phyloP scores from a whole-genome alignment of 1,140 invertebrate species.

The Drosophila bipectinata region DNA sequence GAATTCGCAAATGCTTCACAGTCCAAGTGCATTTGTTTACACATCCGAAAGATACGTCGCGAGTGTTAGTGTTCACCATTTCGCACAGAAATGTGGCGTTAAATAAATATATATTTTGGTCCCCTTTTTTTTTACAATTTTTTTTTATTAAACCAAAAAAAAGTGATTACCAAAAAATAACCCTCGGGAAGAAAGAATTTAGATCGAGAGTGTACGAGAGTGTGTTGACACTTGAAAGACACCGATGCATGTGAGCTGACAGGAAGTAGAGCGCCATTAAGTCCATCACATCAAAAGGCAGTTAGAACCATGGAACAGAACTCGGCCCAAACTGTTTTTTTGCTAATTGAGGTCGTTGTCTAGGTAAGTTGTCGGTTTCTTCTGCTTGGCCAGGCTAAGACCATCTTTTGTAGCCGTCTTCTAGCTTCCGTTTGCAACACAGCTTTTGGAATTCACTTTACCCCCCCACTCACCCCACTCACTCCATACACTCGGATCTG shows the following conservation, averaged over 20 bases:
- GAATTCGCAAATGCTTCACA: background rate
- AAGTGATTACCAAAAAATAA: conserved; percentile 29
- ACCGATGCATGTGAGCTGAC: conserved; percentile 73
- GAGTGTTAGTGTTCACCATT: conserved; percentile 19
- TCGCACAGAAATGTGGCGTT: background rate
- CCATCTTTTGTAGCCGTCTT: conserved; percentile 12
- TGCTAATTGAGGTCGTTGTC: conserved; percentile 76
- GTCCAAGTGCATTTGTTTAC: conserved; percentile 11
- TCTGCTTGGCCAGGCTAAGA: background rate
- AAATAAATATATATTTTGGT: conserved; percentile 11
- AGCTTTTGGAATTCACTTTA: conserved; percentile 64
- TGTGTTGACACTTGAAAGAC: conserved; percentile 25
- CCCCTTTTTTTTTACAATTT: conserved; percentile 6
- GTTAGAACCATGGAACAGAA: conserved; percentile 64
- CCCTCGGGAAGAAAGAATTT: background rate
- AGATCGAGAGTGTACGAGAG: conserved; percentile 15
- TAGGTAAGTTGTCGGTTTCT: conserved; percentile 67
- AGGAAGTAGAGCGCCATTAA: conserved; percentile 74
- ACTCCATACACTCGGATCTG: background rate
- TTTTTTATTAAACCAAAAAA: conserved; percentile 9
- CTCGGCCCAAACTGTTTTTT: conserved; percentile 61
- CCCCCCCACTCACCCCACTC: conserved; percentile 7
- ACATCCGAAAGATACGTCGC: background rate
- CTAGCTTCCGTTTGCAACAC: conserved; percentile 58
- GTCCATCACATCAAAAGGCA: conserved; percentile 39